These are phyloP conservation scores for Gadopsis bispinosus DNA, from an alignment of 2,797 vertebrate genomes.

Conservation along the genomic window DNA sequence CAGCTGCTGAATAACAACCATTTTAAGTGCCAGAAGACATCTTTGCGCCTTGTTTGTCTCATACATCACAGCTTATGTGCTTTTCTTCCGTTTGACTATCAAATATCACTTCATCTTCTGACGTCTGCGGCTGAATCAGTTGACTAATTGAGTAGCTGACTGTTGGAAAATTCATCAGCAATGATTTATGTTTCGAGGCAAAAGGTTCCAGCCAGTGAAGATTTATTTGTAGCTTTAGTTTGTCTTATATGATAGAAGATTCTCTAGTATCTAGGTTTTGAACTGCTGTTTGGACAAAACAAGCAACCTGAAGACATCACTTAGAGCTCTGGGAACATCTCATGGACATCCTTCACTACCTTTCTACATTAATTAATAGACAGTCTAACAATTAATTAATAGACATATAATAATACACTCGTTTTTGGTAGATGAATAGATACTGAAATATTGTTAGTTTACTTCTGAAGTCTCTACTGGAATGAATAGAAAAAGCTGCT, in stretches of 20 bases:
- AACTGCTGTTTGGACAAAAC: not conserved
- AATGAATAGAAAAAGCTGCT: not conserved
- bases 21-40: not conserved
- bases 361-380: not conserved
- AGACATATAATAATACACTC: not conserved
- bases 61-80: not conserved
- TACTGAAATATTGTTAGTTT: not conserved
- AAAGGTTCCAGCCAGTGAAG: too few relatives aligned
- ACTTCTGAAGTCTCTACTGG: not conserved
- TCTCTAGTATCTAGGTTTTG: not conserved
- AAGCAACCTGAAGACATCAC: not conserved
- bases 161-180: too few relatives aligned
- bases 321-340: too few relatives aligned
- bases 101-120: not conserved
- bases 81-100: slow-evolving; percentile 3
- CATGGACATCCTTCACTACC: not conserved
- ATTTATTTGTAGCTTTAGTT: not conserved
- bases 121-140: not conserved
- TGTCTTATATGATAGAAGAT: not conserved
- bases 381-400: too few relatives aligned
- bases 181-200: too few relatives aligned
- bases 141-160: not conserved
- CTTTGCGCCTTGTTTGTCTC: not conserved
- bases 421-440: accelerated
- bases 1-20: not conserved